Conservation (phyloP, 2,888 invertebrate genomes). For the Hemistola chrysoprasaria region DNA sequence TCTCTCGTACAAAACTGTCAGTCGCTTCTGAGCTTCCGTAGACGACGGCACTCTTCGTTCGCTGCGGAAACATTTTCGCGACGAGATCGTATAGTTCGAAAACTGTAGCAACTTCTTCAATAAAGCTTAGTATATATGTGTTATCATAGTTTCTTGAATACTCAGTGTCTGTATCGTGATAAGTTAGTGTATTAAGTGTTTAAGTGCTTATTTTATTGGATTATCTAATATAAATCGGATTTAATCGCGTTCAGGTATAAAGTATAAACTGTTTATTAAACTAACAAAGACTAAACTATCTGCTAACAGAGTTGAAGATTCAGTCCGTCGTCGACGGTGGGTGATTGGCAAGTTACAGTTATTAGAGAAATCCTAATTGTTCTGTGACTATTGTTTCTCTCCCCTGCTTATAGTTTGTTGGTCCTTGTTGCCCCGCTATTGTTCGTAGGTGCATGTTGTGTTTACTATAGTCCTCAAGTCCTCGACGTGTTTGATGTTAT, state of each 20-base stretch:
- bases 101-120: constrained; percentile 32
- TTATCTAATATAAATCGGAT: constrained; percentile 40
- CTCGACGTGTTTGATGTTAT: constrained; percentile 24
- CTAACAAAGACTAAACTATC: constrained; percentile 38
- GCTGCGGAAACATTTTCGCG: constrained; percentile 32
- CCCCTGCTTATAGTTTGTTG: constrained; percentile 46
- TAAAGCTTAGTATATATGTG: constrained; percentile 11
- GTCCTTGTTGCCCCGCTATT: constrained; percentile 30
- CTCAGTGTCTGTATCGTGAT: constrained; percentile 25
- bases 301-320: constrained; percentile 36
- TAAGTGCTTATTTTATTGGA: constrained; percentile 36
- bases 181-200: constrained; percentile 28
- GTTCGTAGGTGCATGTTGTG: constrained; percentile 43
- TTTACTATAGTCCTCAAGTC: constrained; percentile 44
- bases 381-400: constrained; percentile 59
- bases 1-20: constrained; percentile 52
- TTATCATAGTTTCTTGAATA: constrained; percentile 21
- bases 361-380: constrained; percentile 55
- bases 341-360: constrained; percentile 54
- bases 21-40: constrained; percentile 50
- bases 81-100: constrained; percentile 44
- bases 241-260: constrained; percentile 33
- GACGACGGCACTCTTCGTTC: constrained; percentile 30
- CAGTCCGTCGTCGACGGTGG: constrained; percentile 48
- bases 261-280: constrained; percentile 40